Conservation (phyloP, 2,113 vertebrate species). For the Orcinus orca region DNA sequence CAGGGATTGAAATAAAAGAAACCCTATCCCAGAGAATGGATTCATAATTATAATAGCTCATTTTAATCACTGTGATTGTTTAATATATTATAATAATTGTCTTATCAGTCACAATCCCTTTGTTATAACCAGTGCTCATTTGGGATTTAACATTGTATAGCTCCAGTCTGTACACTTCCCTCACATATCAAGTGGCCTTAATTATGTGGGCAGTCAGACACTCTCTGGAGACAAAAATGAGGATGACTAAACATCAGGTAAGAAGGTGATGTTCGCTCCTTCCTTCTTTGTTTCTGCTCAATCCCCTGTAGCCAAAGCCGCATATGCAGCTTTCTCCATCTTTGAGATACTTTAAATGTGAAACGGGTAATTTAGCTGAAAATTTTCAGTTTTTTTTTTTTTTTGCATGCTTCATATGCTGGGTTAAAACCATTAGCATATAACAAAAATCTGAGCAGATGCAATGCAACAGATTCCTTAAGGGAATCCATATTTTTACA, state of each 20-base stretch:
- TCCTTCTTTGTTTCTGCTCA: slow-evolving; percentile 81
- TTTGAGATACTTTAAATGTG: slow-evolving; percentile 86
- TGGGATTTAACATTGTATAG: slow-evolving; percentile 67
- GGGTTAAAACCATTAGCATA: slow-evolving; percentile 90
- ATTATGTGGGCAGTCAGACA: slow-evolving; percentile 81
- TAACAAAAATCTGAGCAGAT: slow-evolving; percentile 90
- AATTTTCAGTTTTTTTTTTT: slow-evolving; percentile 81
- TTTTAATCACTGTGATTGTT: slow-evolving; percentile 86
- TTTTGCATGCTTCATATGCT: slow-evolving; percentile 86
- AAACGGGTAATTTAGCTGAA: slow-evolving; percentile 87
- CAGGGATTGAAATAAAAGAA: slow-evolving; percentile 58
- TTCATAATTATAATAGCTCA: slow-evolving; percentile 83
- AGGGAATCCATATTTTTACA: slow-evolving; percentile 93
- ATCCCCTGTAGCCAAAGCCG: slow-evolving; percentile 80
- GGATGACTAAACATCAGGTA: slow-evolving; percentile 77
- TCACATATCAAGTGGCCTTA: slow-evolving; percentile 82
- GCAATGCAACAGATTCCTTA: slow-evolving; percentile 88
- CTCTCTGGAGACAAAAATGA: slow-evolving; percentile 74
- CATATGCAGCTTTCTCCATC: slow-evolving; percentile 80
- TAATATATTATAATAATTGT: slow-evolving; percentile 82
- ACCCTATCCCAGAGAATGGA: slow-evolving; percentile 76
- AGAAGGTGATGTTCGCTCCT: not conserved
- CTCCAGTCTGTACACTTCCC: slow-evolving; percentile 61
- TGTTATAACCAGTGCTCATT: slow-evolving; percentile 75
- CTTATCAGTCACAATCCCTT: slow-evolving; percentile 79